phyloP scores from a whole-genome alignment of 2,888 invertebrate genomes.

The Desoria tigrina region DNA sequence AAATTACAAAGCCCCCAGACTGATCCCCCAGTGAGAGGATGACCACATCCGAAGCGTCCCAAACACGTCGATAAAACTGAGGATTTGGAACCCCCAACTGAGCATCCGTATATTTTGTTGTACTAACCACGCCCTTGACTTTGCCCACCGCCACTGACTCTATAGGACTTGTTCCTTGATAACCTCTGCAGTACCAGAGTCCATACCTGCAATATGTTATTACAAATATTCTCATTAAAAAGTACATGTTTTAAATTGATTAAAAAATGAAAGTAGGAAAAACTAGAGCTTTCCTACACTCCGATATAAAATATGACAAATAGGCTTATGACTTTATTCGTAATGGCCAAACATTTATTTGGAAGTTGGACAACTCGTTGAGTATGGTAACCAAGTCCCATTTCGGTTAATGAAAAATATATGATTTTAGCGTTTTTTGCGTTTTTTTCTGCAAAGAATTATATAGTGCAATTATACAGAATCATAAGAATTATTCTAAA shows the following conservation, averaged over 20 bases:
- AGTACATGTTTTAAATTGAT: neutral
- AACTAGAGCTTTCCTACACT: no score
- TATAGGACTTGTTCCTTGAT: constrained; percentile 36
- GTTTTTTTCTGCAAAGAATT: no score
- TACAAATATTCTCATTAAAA: neutral
- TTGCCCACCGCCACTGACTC: constrained; percentile 57
- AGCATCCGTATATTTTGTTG: constrained; percentile 53
- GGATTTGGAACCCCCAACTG: constrained; percentile 40
- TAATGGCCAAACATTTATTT: constrained; percentile 40
- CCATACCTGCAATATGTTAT: constrained; percentile 12
- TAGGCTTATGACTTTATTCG: constrained; percentile 31
- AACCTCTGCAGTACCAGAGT: constrained; percentile 29
- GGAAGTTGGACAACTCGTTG: constrained; percentile 47
- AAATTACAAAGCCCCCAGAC: constrained; percentile 60
- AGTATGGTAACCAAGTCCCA: constrained; percentile 36
- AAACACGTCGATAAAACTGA: constrained; percentile 55
- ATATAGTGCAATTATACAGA: no score
- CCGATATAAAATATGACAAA: constrained; percentile 45
- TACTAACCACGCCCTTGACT: constrained; percentile 59
- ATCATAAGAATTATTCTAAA: no score
- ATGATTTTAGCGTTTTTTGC: no score
- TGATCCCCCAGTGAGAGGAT: constrained; percentile 59
- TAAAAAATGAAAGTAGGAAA: neutral
- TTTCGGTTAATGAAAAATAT: no score
- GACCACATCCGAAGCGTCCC: constrained; percentile 61